Evolutionary conservation across 2,113 vertebrate species (phyloP), one percentile per base, ranked within the genome.

Genomic region (Sinocyclocheilus anshuiensis): DNA sequence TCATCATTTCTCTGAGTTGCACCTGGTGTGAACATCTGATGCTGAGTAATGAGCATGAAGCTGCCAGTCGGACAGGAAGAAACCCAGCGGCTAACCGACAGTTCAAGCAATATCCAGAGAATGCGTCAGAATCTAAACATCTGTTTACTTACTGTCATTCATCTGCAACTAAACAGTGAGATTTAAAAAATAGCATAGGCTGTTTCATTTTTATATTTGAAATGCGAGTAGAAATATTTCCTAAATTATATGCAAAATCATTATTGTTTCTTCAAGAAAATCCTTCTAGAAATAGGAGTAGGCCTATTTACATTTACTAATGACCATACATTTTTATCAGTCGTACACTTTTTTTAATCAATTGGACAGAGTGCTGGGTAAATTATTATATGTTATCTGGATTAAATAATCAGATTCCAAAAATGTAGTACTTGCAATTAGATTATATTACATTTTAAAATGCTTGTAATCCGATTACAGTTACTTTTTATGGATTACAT

Each of bases 11-110:
- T 81, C 22, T 36, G 65, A n/a, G 16, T 18, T 57, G 81, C 65
- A 83, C 81, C 67, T 83, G 67, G 18, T n/a, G 45, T 72, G 81
- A 83, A 83, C 67, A 72, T 53, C 81, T 83, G 81, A 83, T 42
- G 59, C 63, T 83, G 63, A 83, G n/a, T 82, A 83, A 83, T 83
- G 81, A 57, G 42, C 42, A 24, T 83, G 63, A 36, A 69, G 77
- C 53, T 57, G 77, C 39, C 42, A 69, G 42, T 69, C 80, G 16
- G 11, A 61, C 77, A 45, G 63, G 24, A 29, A 50, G 63, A 82
- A 81, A 81, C 57, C 72, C 72, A 80, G 57, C 22, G n/a, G 22
- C 63, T 33, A 61, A 55, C 80, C 67, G 4, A 82, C 63, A 33
- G 4, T 69, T 69, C 26, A 6, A 50, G 63, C 53, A 20, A 33